A percentile compares a stretch with the other conserved stretches of the same genome.
Evolutionary conservation across 2,113 vertebrate species (phyloP).

Genomic region (Condylura cristata): DNA sequence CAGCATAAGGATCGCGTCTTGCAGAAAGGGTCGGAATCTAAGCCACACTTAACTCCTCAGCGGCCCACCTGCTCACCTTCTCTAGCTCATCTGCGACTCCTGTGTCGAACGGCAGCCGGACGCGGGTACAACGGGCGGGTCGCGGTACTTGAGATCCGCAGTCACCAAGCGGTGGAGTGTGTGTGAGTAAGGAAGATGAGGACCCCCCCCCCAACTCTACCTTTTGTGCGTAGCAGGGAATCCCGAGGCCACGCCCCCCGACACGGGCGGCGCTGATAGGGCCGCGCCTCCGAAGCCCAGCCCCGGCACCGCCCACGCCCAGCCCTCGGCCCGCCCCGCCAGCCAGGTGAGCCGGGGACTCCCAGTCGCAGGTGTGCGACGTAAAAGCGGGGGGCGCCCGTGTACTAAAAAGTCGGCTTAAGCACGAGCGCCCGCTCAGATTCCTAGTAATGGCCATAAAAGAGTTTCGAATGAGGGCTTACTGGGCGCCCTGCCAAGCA

Average conservation of each 20-base stretch:
- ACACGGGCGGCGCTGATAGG: not conserved
- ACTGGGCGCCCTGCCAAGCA: not conserved
- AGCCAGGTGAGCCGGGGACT: no score
- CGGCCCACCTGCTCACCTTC: not conserved
- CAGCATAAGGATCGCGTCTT: not conserved
- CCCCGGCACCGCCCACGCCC: not conserved
- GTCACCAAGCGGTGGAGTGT: not conserved
- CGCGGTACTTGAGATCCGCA: fast-evolving
- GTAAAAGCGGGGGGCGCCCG: fast-evolving
- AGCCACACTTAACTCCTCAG: slow-evolving; percentile 39
- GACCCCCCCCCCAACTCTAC: fast-evolving
- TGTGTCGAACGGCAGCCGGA: not conserved
- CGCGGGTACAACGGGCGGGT: no score
- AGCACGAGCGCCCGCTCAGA: not conserved
- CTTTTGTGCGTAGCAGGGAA: not conserved
- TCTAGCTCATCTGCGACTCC: not conserved
- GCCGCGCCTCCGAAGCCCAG: fast-evolving
- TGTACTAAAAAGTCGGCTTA: fast-evolving
- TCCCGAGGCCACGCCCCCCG: slow-evolving; percentile 40
- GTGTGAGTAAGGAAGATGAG: fast-evolving
- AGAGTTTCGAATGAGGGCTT: not conserved
- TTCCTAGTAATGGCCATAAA: not conserved
- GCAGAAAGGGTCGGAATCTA: not conserved
- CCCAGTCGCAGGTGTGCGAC: no score
- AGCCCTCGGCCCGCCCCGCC: not conserved